phyloP scores from a whole-genome alignment of 2,888 invertebrate species.

The Laothoe populi region DNA sequence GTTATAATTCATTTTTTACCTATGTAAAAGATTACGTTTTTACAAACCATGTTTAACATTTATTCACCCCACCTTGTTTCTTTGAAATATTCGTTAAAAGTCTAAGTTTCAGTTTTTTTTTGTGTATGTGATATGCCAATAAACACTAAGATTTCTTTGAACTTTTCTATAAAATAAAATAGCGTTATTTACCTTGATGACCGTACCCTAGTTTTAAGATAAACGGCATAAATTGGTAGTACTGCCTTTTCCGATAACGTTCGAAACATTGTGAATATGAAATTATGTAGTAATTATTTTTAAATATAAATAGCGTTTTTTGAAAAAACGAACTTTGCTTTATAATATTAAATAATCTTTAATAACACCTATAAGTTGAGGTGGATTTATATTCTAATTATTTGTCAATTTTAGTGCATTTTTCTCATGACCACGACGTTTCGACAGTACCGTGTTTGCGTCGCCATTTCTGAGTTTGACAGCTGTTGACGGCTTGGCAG shows the following conservation, averaged over 20 bases:
- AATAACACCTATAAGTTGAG: too few relatives aligned
- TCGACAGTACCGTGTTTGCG: slow-evolving; percentile 34
- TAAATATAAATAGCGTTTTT: background rate
- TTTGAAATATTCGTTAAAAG: too few relatives aligned
- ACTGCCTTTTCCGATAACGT: background rate
- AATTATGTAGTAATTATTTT: background rate
- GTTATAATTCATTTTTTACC: background rate
- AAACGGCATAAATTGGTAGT: background rate
- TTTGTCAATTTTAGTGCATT: background rate
- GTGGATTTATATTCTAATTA: background rate
- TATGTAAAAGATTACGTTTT: too few relatives aligned
- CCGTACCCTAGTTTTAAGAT: background rate
- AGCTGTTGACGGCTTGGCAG: slow-evolving; percentile 22
- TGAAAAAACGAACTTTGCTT: too few relatives aligned
- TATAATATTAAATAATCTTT: too few relatives aligned
- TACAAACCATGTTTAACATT: too few relatives aligned
- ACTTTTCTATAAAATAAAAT: too few relatives aligned
- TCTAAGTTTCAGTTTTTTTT: too few relatives aligned
- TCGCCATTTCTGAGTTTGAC: slow-evolving; percentile 31
- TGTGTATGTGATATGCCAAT: too few relatives aligned
- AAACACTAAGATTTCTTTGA: too few relatives aligned
- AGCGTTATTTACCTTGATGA: background rate
- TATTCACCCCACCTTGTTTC: too few relatives aligned
- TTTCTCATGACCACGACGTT: background rate
- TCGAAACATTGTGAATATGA: background rate